Evolutionary conservation across 2,888 invertebrate species (phyloP).

Genomic region (Cheilosia vulpina): DNA sequence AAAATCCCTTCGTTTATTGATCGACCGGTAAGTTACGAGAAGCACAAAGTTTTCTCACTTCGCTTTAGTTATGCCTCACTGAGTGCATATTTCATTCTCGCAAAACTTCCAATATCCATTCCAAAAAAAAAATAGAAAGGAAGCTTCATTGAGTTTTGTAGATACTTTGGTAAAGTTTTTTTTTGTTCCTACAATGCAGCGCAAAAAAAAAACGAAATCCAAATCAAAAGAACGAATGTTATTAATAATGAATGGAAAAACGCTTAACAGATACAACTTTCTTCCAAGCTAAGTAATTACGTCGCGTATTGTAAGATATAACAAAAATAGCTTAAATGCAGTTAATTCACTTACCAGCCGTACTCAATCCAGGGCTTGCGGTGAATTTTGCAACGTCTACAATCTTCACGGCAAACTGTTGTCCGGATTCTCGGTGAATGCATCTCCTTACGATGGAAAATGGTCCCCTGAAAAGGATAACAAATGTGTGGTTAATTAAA

Average conservation of each 20-base stretch:
- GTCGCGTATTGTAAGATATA: too few relatives aligned
- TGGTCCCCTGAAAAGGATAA: slow-evolving; percentile 89
- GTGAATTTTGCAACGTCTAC: slow-evolving; percentile 99
- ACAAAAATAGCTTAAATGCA: too few relatives aligned
- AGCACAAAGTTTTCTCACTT: slow-evolving; percentile 33
- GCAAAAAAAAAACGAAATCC: background rate
- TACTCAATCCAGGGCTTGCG: slow-evolving; percentile 97
- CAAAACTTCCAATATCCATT: slow-evolving; percentile 24
- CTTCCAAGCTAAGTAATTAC: too few relatives aligned
- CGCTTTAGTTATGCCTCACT: slow-evolving; percentile 28
- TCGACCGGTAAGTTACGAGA: slow-evolving; percentile 14
- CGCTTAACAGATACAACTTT: too few relatives aligned
- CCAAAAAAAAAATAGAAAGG: background rate
- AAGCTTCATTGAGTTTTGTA: slow-evolving; percentile 17
- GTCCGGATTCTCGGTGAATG: slow-evolving; percentile 96
- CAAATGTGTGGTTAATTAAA: background rate
- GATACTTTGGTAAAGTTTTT: background rate
- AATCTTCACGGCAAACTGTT: slow-evolving; percentile 99
- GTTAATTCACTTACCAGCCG: slow-evolving; percentile 89
- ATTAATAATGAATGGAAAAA: background rate
- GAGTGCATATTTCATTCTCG: slow-evolving; percentile 30
- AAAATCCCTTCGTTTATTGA: slow-evolving; percentile 32
- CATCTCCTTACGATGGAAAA: slow-evolving; percentile 98
- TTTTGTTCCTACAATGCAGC: background rate
- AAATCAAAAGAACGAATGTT: slow-evolving; percentile 3